Percentiles rank a stretch among this genome's conserved stretches.
Conservation (phyloP, 2,113 vertebrate species). For the Chiloscyllium plagiosum region DNA sequence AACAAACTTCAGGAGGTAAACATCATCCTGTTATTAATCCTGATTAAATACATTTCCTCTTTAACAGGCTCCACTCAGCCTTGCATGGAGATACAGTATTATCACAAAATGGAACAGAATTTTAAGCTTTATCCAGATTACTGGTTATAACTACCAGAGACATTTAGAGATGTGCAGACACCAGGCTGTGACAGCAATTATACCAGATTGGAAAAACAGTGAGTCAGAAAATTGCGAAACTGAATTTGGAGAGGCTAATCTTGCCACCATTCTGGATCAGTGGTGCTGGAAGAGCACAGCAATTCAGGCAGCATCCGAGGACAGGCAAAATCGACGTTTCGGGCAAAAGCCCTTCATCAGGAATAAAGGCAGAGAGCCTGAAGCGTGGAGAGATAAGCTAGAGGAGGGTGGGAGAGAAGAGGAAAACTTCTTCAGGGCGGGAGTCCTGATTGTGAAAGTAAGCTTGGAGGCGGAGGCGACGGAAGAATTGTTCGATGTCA, state of each 20-base stretch:
- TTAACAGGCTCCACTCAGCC: not conserved
- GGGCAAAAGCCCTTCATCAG: no score
- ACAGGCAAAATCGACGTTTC: no score
- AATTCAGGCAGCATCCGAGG: no score
- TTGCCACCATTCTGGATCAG: no score
- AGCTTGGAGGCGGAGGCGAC: no score
- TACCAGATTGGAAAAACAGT: not conserved
- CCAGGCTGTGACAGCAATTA: not conserved
- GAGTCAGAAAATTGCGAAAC: not conserved
- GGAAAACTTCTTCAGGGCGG: no score
- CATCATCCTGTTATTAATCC: not conserved
- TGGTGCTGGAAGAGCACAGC: no score
- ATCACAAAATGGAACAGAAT: not conserved
- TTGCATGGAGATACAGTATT: not conserved
- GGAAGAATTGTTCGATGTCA: no score
- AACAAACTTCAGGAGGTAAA: not conserved
- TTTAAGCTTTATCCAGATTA: conserved; percentile 12
- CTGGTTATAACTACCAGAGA: not conserved
- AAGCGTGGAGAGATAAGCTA: no score
- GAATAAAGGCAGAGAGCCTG: no score
- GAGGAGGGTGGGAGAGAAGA: no score
- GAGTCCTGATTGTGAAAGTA: no score
- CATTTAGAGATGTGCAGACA: not conserved
- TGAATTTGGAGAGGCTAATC: not conserved
- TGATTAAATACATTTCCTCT: not conserved